A percentile compares a stretch with the other conserved stretches of the same genome.
phyloP scores from a whole-genome alignment of 2,797 vertebrate species.

The Rhinoraja longicauda region DNA sequence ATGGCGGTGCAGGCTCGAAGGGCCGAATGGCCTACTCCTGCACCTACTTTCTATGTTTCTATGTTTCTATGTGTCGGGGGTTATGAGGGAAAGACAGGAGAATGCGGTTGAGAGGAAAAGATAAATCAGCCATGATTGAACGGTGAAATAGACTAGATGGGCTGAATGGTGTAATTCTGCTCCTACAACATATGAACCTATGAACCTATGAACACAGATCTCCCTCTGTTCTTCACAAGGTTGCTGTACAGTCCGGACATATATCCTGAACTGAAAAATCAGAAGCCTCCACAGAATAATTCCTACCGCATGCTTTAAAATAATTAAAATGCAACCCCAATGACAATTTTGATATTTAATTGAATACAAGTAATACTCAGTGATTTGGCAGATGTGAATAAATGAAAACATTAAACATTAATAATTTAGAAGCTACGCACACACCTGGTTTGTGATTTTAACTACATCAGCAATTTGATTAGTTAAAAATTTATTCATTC shows the following conservation, averaged over 20 bases:
- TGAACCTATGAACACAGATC: too few species aligned
- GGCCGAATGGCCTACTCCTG: too few species aligned
- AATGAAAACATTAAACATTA: not conserved
- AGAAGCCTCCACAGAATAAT: not conserved
- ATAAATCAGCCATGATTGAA: too few species aligned
- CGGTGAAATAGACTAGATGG: too few species aligned
- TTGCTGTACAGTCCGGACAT: not conserved
- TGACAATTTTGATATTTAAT: conserved; percentile 16
- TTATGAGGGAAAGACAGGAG: too few species aligned
- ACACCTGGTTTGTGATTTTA: not conserved
- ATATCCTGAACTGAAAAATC: not conserved
- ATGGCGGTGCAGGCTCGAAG: too few species aligned
- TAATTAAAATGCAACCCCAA: not conserved
- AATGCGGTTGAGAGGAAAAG: too few species aligned
- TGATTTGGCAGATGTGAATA: not conserved
- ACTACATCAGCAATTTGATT: not conserved
- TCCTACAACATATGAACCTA: too few species aligned
- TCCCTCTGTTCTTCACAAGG: not conserved
- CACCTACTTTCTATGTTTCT: too few species aligned
- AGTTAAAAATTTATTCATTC: not conserved
- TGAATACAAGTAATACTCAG: not conserved
- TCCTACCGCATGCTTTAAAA: not conserved
- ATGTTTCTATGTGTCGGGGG: too few species aligned
- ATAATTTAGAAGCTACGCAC: not conserved
- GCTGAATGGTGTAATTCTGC: too few species aligned